Evolutionary conservation across 2,888 invertebrate genomes (phyloP), one percentile per base, ranked within the genome.

Genomic region (Cryptus viduatorius): DNA sequence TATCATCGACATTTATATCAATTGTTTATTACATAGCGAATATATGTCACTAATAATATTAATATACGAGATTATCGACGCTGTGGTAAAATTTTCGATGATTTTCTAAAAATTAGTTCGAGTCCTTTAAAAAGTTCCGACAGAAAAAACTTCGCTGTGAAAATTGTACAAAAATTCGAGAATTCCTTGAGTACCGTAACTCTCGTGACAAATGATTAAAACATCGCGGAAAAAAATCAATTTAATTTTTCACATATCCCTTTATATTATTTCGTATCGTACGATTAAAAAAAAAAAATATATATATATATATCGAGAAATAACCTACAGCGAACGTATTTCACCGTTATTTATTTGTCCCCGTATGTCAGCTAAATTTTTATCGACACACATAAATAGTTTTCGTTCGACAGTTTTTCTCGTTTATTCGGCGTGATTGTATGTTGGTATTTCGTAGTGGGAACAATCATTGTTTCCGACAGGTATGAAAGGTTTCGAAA

Each of bases 391-490:
- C 31, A 14, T 56, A 56, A 37, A 29, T 19, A 37, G 24, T 50
- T 71, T 71, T 42, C 5, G 42, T 14, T 44, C 56, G 37, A 37
- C 46, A 44, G 56, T 3, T 37, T 19, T 42, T 44, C 68, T 4
- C 56, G 37, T 8, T 12, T 44, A 31, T 61, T 14, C 59, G 31
- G 14, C 59, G 59, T 31, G 59, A 12, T 14, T 2, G 29, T 29
- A 44, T 44, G 44, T 14, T 29, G 24, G 24, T 5, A 4, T 5
- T 19, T 1, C n/a, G 29, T 73, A 56, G 37, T 5, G 19, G 19
- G 59, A 59, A 44, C 59, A 46, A 73, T 59, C n/a, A 73, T 73
- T 59, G 46, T 46, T 73, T 61, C 56, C 59, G 29, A 73, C 72
- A 61, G 44, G 59, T 73, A 42, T 59, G 44, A 73, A 59, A 59